Conservation (phyloP, 2,113 vertebrate genomes). For the Lates calcarifer region DNA sequence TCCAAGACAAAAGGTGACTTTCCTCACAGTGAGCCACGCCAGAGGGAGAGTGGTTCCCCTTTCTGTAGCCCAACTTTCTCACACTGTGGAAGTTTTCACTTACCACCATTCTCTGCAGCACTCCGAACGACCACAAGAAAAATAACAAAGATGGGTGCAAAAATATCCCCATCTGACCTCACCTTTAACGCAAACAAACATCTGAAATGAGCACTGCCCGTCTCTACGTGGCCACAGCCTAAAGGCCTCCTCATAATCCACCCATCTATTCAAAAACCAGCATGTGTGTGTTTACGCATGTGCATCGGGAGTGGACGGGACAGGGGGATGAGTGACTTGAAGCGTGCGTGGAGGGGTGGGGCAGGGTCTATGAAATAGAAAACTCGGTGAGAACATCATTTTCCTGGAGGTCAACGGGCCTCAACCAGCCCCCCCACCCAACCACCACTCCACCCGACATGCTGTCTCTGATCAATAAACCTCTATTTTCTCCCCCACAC, state of each 20-base stretch:
- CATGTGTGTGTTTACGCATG: constrained; percentile 8
- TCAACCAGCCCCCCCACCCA: constrained; percentile 43
- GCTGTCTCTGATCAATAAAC: constrained; percentile 86
- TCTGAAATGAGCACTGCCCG: constrained; percentile 47
- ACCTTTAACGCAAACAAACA: constrained; percentile 74
- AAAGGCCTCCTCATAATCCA: constrained; percentile 67
- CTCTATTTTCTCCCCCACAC: constrained; percentile 86
- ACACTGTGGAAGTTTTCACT: constrained; percentile 48
- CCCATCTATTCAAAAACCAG: constrained; percentile 40
- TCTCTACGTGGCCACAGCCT: constrained; percentile 31
- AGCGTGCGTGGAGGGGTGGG: constrained; percentile 23
- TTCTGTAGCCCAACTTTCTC: constrained; percentile 22
- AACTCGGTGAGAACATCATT: constrained; percentile 81
- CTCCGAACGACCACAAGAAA: constrained; percentile 55
- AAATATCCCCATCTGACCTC: constrained; percentile 64
- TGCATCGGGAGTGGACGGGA: constrained; percentile 12
- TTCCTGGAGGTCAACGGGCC: constrained; percentile 80
- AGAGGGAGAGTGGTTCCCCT: neutral
- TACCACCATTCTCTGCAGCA: constrained; percentile 6
- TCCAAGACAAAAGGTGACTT: constrained; percentile 7
- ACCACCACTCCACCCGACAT: constrained; percentile 60
- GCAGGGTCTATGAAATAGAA: constrained; percentile 76
- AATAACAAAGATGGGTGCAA: constrained; percentile 61
- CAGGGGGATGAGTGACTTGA: constrained; percentile 32
- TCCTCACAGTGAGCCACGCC: neutral